Conservation (phyloP, 2,888 invertebrate genomes). For the Mesorhabditis sp. region DNA sequence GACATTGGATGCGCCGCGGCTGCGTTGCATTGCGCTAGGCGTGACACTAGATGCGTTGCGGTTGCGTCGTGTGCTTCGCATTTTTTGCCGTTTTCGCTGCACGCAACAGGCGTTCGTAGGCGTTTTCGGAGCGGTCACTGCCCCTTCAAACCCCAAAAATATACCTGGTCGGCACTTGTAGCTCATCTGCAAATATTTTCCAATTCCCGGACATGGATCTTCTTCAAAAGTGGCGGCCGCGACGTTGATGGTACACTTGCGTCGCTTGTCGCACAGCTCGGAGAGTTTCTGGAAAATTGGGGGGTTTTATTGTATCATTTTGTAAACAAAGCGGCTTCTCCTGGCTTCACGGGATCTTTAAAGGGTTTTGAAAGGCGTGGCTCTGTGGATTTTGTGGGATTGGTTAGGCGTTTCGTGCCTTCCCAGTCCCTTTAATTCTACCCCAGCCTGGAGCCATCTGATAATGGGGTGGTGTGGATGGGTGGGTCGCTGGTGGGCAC, state of each 20-base stretch:
- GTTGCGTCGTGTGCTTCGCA: background rate
- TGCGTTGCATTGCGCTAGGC: background rate
- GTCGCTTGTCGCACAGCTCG: constrained; percentile 86
- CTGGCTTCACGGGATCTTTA: no score
- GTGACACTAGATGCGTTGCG: background rate
- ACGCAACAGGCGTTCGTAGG: no score
- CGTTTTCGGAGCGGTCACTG: no score
- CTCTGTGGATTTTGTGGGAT: no score
- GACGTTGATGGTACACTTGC: constrained; percentile 84
- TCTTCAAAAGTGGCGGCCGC: constrained; percentile 78
- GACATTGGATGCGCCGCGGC: no score
- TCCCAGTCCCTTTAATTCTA: no score
- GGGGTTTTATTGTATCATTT: constrained; percentile 2
- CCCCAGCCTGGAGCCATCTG: no score
- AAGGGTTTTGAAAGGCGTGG: no score
- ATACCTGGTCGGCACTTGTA: constrained; percentile 96
- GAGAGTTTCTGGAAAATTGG: constrained; percentile 78
- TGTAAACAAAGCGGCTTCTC: background rate
- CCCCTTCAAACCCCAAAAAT: constrained; percentile 18
- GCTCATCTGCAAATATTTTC: constrained; percentile 89
- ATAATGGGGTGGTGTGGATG: no score
- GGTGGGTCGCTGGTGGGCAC: no score
- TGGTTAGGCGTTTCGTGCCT: no score
- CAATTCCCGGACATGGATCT: constrained; percentile 85
- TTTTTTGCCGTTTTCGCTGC: no score